Percentiles rank a stretch among this genome's conserved stretches.
These are phyloP conservation scores for Sphenopsis melanotis DNA, from an alignment of 2,797 vertebrate species.

Conservation along the genomic window DNA sequence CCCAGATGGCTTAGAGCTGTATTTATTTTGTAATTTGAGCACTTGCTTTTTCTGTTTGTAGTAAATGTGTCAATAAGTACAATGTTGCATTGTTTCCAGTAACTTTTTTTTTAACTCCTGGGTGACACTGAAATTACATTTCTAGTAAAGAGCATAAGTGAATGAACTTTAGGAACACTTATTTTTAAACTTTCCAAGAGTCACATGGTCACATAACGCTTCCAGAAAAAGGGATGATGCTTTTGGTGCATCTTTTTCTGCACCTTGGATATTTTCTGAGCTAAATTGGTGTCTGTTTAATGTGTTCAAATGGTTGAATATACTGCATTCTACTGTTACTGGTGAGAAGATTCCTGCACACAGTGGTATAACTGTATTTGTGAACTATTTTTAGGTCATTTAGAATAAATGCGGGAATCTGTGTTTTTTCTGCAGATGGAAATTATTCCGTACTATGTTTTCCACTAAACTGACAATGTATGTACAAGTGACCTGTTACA, in stretches of 20 bases:
- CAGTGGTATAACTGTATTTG: background rate
- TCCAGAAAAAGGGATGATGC: background rate
- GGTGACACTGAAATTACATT: background rate
- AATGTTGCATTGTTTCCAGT: background rate
- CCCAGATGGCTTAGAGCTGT: background rate
- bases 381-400: background rate
- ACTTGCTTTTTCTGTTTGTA: background rate
- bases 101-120: background rate
- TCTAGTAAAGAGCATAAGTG: background rate
- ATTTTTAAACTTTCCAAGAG: background rate
- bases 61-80: background rate
- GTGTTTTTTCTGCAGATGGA: background rate
- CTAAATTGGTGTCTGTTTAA: background rate
- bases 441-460: background rate
- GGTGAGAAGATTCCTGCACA: background rate
- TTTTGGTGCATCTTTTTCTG: background rate
- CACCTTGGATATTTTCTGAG: background rate
- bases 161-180: background rate
- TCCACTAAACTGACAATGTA: background rate
- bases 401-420: background rate
- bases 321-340: background rate
- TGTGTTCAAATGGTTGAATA: background rate
- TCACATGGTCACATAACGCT: background rate
- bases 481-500: background rate
- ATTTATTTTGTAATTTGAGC: background rate